Conservation (phyloP, 2,888 invertebrate genomes). For the Ypsolopha sequella region DNA sequence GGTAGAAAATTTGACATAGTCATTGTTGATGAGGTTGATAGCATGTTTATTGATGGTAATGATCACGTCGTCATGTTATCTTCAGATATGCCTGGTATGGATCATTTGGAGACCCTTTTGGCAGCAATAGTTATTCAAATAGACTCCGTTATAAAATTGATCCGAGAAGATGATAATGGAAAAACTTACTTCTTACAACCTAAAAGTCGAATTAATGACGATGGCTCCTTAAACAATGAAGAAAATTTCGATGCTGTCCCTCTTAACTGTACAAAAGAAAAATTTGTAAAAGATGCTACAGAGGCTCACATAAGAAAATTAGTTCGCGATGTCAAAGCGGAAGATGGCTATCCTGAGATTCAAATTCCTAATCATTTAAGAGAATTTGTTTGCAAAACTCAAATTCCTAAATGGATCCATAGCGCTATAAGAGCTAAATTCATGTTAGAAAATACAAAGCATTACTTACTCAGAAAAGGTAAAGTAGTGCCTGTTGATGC, state of each 20-base stretch:
- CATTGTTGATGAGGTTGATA: constrained; percentile 12
- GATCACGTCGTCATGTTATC: constrained; percentile 8
- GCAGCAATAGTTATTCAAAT: constrained; percentile 12
- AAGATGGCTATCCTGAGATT: constrained; percentile 8
- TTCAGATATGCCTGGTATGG: constrained; percentile 10
- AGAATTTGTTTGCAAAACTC: constrained; percentile 8
- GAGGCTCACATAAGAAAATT: constrained; percentile 8
- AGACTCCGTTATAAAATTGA: constrained; percentile 3
- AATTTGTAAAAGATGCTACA: constrained; percentile 9
- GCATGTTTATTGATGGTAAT: constrained; percentile 12
- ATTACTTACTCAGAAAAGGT: constrained; percentile 8
- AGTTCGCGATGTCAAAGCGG: constrained; percentile 6
- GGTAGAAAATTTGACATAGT: constrained; percentile 9
- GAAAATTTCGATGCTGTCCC: constrained; percentile 8
- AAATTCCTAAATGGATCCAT: constrained; percentile 10
- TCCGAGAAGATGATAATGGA: constrained; percentile 8
- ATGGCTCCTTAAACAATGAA: neutral
- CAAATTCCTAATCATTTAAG: constrained; percentile 10
- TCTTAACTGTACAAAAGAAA: constrained; percentile 6
- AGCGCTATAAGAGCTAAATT: constrained; percentile 11
- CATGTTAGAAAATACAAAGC: constrained; percentile 7
- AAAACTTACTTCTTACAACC: constrained; percentile 5
- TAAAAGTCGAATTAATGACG: no score
- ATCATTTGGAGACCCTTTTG: constrained; percentile 9
- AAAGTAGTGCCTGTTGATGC: constrained; percentile 11